A percentile compares a stretch with the other conserved stretches of the same genome.
Conservation (phyloP, 2,888 invertebrate genomes). For the Xestia xanthographa region DNA sequence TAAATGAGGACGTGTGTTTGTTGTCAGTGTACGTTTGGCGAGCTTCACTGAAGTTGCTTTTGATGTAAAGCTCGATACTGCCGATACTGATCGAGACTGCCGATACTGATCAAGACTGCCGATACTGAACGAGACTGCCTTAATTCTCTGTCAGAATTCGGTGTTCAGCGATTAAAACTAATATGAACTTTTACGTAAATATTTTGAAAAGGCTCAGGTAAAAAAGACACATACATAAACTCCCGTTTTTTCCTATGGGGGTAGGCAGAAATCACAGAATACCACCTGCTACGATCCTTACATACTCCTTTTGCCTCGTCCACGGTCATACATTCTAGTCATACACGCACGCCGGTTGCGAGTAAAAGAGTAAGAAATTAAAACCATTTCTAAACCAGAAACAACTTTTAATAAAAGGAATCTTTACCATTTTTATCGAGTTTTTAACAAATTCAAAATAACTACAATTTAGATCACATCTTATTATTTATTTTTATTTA, state of each 20-base stretch:
- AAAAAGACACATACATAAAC: not conserved
- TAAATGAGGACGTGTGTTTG: slow-evolving; percentile 17
- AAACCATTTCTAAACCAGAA: not conserved
- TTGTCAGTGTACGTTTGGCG: not conserved
- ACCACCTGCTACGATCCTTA: too few species aligned
- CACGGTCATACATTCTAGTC: too few species aligned
- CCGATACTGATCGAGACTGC: not conserved
- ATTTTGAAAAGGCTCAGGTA: not conserved
- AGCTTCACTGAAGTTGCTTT: not conserved
- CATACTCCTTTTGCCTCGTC: too few species aligned
- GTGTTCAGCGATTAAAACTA: not conserved
- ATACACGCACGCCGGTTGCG: too few species aligned
- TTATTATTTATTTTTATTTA: too few species aligned
- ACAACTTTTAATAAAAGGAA: not conserved
- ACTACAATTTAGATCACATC: not conserved
- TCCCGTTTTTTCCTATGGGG: too few species aligned
- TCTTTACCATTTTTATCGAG: not conserved
- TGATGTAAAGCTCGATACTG: not conserved
- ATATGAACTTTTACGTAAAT: not conserved
- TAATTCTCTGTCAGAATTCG: not conserved
- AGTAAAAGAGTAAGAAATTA: not conserved
- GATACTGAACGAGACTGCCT: not conserved
- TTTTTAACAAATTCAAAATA: not conserved
- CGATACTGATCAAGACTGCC: not conserved
- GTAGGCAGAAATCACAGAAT: too few species aligned